phyloP scores from a whole-genome alignment of 2,797 vertebrate genomes.

The Oreochromis grahami region DNA sequence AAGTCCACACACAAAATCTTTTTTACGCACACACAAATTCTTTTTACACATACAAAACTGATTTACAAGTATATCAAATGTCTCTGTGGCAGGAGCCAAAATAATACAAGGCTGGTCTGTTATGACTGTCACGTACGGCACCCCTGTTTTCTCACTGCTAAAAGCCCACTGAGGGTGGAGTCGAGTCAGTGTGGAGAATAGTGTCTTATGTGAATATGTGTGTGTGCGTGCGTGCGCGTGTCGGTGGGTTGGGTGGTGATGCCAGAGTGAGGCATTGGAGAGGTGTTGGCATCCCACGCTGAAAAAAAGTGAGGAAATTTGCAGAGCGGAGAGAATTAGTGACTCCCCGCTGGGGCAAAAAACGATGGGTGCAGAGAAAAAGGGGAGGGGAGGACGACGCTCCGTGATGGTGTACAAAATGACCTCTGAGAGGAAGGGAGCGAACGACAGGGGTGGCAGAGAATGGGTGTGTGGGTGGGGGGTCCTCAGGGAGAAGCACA shows the following conservation, averaged over 20 bases:
- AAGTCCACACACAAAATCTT: too few species aligned
- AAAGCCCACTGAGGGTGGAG: constrained; percentile 36
- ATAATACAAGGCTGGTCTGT: constrained; percentile 16
- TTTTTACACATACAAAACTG: too few species aligned
- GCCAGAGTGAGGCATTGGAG: constrained; percentile 49
- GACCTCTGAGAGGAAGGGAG: constrained; percentile 53
- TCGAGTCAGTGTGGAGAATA: constrained; percentile 23
- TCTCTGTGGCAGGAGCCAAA: background rate
- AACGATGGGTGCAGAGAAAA: constrained; percentile 37
- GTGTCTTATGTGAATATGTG: constrained; percentile 10
- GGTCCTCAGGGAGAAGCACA: constrained; percentile 48
- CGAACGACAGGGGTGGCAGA: background rate
- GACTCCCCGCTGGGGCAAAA: constrained; percentile 56
- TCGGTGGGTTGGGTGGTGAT: constrained; percentile 22
- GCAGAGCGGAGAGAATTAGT: constrained; percentile 59
- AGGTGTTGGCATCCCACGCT: constrained; percentile 56
- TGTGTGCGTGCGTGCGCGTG: accelerated
- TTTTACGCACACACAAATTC: too few species aligned
- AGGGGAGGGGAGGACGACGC: constrained; percentile 7
- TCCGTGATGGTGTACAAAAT: constrained; percentile 53
- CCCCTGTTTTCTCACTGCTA: constrained; percentile 37
- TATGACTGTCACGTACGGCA: constrained; percentile 32
- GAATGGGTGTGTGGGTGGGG: background rate
- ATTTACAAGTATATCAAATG: constrained; percentile 4
- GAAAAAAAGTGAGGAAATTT: constrained; percentile 72